Evolutionary conservation across 2,888 invertebrate genomes (phyloP).

Genomic region (Pristionchus maxplancki): DNA sequence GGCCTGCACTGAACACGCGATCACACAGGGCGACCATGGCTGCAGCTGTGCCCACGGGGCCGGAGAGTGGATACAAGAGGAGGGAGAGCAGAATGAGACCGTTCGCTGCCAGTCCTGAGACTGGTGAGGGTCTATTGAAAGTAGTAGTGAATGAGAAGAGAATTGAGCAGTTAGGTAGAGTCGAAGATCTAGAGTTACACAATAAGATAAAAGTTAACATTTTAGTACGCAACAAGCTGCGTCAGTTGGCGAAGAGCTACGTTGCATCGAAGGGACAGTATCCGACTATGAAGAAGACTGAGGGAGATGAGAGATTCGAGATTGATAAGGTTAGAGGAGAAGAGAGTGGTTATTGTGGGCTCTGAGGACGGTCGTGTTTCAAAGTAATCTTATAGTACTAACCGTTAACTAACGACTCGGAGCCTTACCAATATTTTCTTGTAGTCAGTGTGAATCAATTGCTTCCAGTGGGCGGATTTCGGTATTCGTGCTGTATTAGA

Average conservation of each 20-base stretch:
- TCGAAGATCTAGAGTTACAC: not conserved
- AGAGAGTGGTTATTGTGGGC: not conserved
- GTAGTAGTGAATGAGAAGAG: not conserved
- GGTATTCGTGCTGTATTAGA: too few relatives aligned
- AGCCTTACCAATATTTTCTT: too few relatives aligned
- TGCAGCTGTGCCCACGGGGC: not conserved
- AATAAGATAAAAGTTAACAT: not conserved
- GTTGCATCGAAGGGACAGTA: conserved; percentile 4
- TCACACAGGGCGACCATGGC: not conserved
- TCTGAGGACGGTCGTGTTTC: too few relatives aligned
- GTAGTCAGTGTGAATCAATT: too few relatives aligned
- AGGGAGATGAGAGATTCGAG: conserved; percentile 41
- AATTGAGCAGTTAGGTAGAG: not conserved
- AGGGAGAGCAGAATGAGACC: conserved; percentile 6
- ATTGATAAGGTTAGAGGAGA: conserved; percentile 36
- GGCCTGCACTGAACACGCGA: conserved; percentile 13
- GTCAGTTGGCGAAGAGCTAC: conserved; percentile 30
- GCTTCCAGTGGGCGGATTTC: not conserved
- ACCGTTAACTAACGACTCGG: too few relatives aligned
- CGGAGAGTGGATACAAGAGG: conserved; percentile 41
- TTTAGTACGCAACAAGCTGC: conserved; percentile 8
- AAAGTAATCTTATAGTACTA: too few relatives aligned
- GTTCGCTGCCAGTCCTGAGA: not conserved
- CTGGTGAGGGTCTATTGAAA: not conserved
- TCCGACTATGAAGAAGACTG: conserved; percentile 39